Base-by-base conservation (phyloP, 1,140 invertebrate genomes). In the Brachionus rotundiformis region DNA sequence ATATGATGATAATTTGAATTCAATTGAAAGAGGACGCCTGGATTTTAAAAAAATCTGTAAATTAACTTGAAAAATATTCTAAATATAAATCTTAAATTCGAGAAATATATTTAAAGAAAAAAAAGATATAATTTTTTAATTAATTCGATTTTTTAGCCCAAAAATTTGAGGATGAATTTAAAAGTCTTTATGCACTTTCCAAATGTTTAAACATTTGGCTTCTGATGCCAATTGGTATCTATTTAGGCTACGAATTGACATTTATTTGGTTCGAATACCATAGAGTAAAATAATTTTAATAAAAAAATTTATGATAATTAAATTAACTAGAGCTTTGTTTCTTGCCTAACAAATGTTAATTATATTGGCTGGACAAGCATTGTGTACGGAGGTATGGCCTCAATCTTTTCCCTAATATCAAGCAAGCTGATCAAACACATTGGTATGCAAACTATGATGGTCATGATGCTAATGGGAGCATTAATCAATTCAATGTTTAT, bases 321-420 rank as follows among this genome's bases (percentile, higher is more conserved):
- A 23, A 16, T 47, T 59, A n/a, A n/a, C n/a, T 54, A 77, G 73
- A 59, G 47, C 13, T 79, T 79, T 63, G 76, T 79, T 1, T 79
- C 76, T 0, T 79, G 76, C 41, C 31, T 79, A 8, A 79, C 29
- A 27, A 39, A 59, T 33, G 47, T 79, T 23, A 79, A 79, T 59
- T 79, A 59, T 63, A 79, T 79, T 31, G 76, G 76, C 23, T 79
- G 76, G 76, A 63, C 59, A 16, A 63, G 76, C 36, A 79, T 79
- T 27, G 29, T 79, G 13, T 79, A 29, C 41, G 76, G 76, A 23
- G 44, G 47, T 16, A 23, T 33, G 54, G 76, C 76, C n/a, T 79
- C 76, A 5, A 11, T 79, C 13, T 79, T 79, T 59, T 79, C 76
- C 25, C 29, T 63, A 3, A 33, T 59, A 25, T 19, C 33, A 1